Conservation (phyloP, 2,797 vertebrate species). For the Crocidura indochinensis region DNA sequence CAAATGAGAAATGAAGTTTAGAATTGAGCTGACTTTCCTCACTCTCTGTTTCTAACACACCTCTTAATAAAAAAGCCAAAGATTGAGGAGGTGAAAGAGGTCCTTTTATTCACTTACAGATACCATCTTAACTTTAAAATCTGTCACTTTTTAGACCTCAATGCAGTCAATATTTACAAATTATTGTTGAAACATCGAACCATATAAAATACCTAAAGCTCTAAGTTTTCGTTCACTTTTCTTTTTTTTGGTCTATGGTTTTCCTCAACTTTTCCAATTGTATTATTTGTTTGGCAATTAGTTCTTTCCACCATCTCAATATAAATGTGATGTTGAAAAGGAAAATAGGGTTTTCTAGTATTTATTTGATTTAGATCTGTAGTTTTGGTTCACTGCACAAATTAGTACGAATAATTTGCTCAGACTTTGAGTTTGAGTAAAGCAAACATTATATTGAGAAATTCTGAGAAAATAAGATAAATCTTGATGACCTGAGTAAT, state of each 20-base stretch:
- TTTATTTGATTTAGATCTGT: no score
- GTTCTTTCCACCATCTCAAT: no score
- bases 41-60: no score
- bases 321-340: no score
- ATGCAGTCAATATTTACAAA: neutral
- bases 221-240: neutral
- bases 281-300: no score
- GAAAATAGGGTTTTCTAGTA: no score
- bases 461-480: neutral
- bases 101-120: neutral
- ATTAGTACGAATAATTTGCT: neutral
- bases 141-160: neutral
- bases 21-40: no score
- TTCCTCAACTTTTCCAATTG: no score
- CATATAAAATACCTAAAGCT: neutral
- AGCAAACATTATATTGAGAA: neutral
- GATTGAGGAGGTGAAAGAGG: no score
- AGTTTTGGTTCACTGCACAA: neutral
- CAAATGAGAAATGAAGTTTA: no score
- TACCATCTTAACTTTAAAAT: neutral
- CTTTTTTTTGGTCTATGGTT: no score
- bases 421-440: no score
- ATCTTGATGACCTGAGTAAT: neutral
- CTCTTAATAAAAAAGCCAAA: neutral
- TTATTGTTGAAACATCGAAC: conserved; percentile 4